These are phyloP conservation scores for Amphiura filiformis DNA, from an alignment of 35 echinoderm and acorn worm species.

Conservation along the genomic window DNA sequence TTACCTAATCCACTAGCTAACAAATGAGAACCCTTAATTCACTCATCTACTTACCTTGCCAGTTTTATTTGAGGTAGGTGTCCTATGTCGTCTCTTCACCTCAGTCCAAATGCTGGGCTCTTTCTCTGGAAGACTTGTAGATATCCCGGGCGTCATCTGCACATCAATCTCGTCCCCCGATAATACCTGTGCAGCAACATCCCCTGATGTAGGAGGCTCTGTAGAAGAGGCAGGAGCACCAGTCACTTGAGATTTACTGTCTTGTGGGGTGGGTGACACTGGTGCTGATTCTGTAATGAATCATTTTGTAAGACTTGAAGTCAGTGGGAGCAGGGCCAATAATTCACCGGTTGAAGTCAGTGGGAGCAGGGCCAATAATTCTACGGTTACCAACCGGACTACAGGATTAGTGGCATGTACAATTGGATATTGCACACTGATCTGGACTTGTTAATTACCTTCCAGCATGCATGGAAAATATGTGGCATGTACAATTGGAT, in stretches of 20 bases:
- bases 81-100: constrained; percentile 72
- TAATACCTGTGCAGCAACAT: constrained; percentile 5
- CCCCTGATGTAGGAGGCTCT: background rate
- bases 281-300: constrained; percentile 81
- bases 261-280: constrained; percentile 75
- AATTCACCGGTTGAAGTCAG: too few relatives aligned
- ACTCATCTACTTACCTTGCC: constrained; percentile 69
- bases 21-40: too few relatives aligned
- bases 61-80: constrained; percentile 46
- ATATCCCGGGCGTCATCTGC: constrained; percentile 68
- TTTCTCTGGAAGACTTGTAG: constrained; percentile 92
- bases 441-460: too few relatives aligned
- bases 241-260: background rate
- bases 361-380: too few relatives aligned
- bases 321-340: too few relatives aligned
- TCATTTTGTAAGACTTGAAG: too few relatives aligned
- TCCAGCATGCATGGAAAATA: too few relatives aligned
- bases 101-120: constrained; percentile 86
- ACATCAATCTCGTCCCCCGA: background rate
- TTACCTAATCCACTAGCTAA: too few relatives aligned
- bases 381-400: too few relatives aligned
- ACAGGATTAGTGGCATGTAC: too few relatives aligned
- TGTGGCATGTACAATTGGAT: too few relatives aligned
- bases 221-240: background rate
- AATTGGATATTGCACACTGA: too few relatives aligned